Evolutionary conservation across 2,113 vertebrate species (phyloP).

Genomic region (Nerophis ophidion): DNA sequence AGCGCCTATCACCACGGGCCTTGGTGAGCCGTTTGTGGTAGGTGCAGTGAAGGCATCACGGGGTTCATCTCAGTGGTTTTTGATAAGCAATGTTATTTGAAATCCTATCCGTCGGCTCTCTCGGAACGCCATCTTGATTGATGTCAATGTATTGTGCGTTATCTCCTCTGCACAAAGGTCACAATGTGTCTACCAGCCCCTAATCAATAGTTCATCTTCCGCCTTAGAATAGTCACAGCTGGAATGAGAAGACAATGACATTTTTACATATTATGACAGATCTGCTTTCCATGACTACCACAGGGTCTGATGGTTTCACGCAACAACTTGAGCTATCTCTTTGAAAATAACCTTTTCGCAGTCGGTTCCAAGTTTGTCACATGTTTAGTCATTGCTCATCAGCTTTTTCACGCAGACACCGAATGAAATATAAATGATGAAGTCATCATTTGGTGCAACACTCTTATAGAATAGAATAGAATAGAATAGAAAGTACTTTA

Average conservation of each 20-base stretch:
- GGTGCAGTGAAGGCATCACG: slow-evolving; percentile 16
- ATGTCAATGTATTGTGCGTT: neutral
- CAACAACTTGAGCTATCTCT: no score
- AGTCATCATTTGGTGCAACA: no score
- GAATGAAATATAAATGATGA: no score
- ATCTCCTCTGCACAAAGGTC: neutral
- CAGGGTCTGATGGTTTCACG: no score
- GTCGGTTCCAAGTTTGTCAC: no score
- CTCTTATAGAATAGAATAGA: no score
- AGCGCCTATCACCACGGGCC: neutral
- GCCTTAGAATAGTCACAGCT: slow-evolving; percentile 10
- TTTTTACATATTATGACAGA: no score
- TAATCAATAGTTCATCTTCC: slow-evolving; percentile 3
- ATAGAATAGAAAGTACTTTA: no score
- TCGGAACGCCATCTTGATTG: slow-evolving; percentile 11
- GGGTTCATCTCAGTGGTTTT: slow-evolving; percentile 19
- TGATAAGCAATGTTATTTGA: slow-evolving; percentile 1
- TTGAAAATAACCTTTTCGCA: no score
- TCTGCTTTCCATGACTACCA: no score
- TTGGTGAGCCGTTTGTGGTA: slow-evolving; percentile 5
- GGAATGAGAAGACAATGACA: slow-evolving; percentile 14
- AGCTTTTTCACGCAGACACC: no score
- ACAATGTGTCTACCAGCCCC: neutral
- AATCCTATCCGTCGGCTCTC: neutral
- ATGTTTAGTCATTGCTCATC: no score